These are phyloP conservation scores for Acanthosoma haemorrhoidale DNA, from an alignment of 2,888 invertebrate genomes.

Conservation along the genomic window DNA sequence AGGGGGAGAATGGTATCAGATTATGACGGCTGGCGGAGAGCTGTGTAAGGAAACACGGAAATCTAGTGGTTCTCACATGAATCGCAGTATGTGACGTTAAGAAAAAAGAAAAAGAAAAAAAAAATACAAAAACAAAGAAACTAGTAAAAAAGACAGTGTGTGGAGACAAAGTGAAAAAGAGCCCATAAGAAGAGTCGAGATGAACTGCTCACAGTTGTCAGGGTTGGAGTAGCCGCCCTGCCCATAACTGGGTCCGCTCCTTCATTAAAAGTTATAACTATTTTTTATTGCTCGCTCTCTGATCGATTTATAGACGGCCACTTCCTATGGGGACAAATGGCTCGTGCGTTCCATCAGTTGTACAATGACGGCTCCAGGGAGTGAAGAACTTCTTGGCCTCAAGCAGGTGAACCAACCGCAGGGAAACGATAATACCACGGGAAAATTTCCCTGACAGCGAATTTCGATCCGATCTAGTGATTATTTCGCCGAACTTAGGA, in stretches of 20 bases:
- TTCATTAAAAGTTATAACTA: constrained; percentile 25
- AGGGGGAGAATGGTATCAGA: too few relatives aligned
- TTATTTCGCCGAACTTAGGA: too few relatives aligned
- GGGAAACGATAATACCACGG: too few relatives aligned
- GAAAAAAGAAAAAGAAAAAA: background rate
- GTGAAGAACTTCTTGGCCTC: background rate
- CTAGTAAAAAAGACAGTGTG: background rate
- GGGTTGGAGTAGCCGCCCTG: background rate
- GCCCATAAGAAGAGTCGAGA: background rate
- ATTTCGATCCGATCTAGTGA: too few relatives aligned
- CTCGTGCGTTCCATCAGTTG: constrained; percentile 9
- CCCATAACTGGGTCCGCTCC: background rate
- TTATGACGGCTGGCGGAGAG: background rate
- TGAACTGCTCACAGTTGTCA: constrained; percentile 11
- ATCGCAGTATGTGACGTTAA: background rate
- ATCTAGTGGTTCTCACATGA: constrained; percentile 7
- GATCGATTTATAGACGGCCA: constrained; percentile 3
- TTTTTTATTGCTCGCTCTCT: background rate
- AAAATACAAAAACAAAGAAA: background rate
- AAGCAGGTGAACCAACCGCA: too few relatives aligned
- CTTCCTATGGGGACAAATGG: constrained; percentile 10
- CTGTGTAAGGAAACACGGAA: constrained; percentile 9
- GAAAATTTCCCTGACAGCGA: too few relatives aligned
- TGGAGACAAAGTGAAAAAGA: background rate
- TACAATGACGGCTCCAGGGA: background rate